Evolutionary conservation across 2,888 invertebrate genomes (phyloP).

Genomic region (Danaus chrysippus): DNA sequence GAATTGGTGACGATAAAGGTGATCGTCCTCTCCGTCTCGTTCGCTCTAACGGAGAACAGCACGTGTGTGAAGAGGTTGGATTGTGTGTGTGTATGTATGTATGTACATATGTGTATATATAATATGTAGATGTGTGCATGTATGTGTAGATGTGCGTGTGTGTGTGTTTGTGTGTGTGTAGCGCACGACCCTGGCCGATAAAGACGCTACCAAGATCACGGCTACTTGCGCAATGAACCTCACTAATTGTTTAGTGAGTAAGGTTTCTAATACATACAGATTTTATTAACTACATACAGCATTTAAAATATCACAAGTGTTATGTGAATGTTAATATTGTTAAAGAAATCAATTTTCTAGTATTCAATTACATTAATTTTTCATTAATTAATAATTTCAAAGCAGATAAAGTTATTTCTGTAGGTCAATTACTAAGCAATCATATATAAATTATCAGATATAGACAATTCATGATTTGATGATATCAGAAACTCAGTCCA

Average conservation of each 20-base stretch:
- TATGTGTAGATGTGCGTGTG: slow-evolving; percentile 29
- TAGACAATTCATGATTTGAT: neutral
- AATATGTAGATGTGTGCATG: slow-evolving; percentile 31
- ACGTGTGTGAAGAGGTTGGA: slow-evolving; percentile 14
- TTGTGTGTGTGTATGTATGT: slow-evolving; percentile 30
- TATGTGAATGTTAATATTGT: too few relatives aligned
- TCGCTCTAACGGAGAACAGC: slow-evolving; percentile 19
- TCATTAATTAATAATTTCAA: too few relatives aligned
- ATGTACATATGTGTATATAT: slow-evolving; percentile 32
- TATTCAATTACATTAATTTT: too few relatives aligned
- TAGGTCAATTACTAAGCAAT: neutral
- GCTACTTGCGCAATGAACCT: slow-evolving; percentile 30
- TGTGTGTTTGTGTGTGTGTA: slow-evolving; percentile 38
- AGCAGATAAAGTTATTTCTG: neutral
- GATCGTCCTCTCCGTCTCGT: slow-evolving; percentile 22
- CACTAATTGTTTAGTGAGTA: neutral
- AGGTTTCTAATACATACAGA: too few relatives aligned
- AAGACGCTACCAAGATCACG: slow-evolving; percentile 47
- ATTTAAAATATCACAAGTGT: too few relatives aligned
- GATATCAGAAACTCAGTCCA: neutral
- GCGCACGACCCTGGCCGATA: slow-evolving; percentile 45
- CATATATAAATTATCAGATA: neutral
- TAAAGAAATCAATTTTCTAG: too few relatives aligned
- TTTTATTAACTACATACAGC: too few relatives aligned
- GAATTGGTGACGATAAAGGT: slow-evolving; percentile 9